These are phyloP conservation scores for Liasis olivaceus DNA, from an alignment of 2,797 vertebrate genomes.

Conservation along the genomic window DNA sequence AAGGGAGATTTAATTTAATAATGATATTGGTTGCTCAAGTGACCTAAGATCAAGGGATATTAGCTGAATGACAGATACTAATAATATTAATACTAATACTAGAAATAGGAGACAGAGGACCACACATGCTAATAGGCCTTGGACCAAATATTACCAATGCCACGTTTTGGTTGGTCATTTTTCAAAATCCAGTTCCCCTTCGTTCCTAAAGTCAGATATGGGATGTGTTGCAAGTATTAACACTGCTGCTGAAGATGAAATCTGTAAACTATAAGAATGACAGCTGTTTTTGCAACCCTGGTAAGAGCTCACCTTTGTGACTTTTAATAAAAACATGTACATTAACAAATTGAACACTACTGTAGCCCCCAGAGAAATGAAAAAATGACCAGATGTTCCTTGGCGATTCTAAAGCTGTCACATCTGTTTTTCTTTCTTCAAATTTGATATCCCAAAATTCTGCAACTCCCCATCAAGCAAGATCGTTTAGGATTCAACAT, in stretches of 20 bases:
- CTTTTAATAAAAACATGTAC: not conserved
- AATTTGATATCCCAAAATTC: not conserved
- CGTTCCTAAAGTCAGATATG: not conserved
- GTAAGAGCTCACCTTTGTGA: not conserved
- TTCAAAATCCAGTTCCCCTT: not conserved
- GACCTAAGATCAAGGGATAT: not conserved
- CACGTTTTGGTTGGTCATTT: not conserved
- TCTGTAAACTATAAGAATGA: not conserved
- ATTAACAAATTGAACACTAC: not conserved
- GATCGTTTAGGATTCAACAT: not conserved
- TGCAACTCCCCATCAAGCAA: not conserved
- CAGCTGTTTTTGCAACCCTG: slow-evolving; percentile 1
- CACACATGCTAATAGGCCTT: not conserved
- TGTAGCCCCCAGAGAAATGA: not conserved
- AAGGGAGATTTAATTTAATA: slow-evolving; percentile 12
- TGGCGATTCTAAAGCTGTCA: not conserved
- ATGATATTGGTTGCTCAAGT: not conserved
- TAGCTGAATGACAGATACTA: not conserved
- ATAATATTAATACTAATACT: not conserved
- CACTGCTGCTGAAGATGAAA: not conserved
- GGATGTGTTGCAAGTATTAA: not conserved
- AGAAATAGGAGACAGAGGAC: not conserved
- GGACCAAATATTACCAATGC: not conserved
- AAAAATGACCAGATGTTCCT: not conserved
- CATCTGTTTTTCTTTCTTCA: not conserved